Conservation (phyloP, 2,113 vertebrate genomes). For the Setophaga petechia region DNA sequence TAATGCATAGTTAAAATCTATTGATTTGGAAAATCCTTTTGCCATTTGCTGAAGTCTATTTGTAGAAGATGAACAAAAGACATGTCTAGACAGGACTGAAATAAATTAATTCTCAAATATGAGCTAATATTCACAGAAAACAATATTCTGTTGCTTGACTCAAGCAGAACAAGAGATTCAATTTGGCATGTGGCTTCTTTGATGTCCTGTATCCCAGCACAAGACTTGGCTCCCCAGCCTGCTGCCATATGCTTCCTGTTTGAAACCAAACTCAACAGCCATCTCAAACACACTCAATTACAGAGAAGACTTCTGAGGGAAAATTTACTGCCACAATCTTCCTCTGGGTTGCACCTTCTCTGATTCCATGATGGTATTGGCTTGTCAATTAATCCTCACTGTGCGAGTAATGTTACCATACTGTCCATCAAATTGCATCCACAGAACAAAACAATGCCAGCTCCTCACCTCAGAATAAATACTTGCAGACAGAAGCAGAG, state of each 20-base stretch:
- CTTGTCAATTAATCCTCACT: neutral
- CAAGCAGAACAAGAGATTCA: neutral
- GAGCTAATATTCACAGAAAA: neutral
- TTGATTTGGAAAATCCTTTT: neutral
- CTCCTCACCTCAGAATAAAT: neutral
- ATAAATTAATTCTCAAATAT: slow-evolving; percentile 1
- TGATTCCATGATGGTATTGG: neutral
- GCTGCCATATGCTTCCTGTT: neutral
- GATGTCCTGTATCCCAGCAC: neutral
- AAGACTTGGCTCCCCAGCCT: neutral
- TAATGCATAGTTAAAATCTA: neutral
- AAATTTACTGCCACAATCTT: neutral
- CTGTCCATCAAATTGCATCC: neutral
- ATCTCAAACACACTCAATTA: neutral
- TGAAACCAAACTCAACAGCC: neutral
- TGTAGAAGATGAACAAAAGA: neutral
- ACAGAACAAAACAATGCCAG: neutral
- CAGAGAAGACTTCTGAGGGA: neutral
- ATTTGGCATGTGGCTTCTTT: neutral
- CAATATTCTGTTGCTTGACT: neutral
- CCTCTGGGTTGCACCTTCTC: neutral
- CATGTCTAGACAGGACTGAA: neutral
- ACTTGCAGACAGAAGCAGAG: neutral
- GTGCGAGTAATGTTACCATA: neutral
- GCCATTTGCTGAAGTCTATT: neutral